phyloP scores from a whole-genome alignment of 37 sponge, comb jelly and placozoan species.

The Aplysina aerophoba region DNA sequence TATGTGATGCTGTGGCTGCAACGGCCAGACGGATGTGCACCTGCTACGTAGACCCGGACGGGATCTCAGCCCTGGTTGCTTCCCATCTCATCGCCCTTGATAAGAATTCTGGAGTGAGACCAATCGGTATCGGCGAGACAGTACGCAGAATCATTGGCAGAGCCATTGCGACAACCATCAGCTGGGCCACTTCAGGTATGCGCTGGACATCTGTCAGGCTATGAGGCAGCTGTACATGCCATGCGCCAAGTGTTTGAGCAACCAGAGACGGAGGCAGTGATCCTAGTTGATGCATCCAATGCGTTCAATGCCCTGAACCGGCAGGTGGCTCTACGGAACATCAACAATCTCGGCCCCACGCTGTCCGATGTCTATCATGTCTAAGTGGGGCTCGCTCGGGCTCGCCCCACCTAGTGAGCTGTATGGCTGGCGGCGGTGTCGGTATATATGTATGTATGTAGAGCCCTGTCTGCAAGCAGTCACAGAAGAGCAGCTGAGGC shows the following conservation, averaged over 20 bases:
- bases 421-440: too few relatives aligned
- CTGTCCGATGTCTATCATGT: not conserved
- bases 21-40: conserved; percentile 29
- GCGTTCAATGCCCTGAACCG: conserved; percentile 21
- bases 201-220: conserved; percentile 24
- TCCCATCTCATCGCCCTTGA: conserved; percentile 35
- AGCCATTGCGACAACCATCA: not conserved
- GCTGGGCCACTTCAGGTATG: conserved; percentile 27
- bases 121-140: conserved; percentile 35
- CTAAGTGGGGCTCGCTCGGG: too few relatives aligned
- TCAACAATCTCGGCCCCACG: not conserved
- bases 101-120: conserved; percentile 39
- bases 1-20: conserved; percentile 26
- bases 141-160: conserved; percentile 18
- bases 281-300: too few relatives aligned
- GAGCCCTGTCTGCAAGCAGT: too few relatives aligned
- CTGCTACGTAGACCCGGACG: conserved; percentile 19
- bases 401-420: too few relatives aligned
- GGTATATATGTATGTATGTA: too few relatives aligned
- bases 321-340: conserved; percentile 18
- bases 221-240: conserved; percentile 32
- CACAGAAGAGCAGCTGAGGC: too few relatives aligned
- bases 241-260: conserved; percentile 21
- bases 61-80: not conserved
- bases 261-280: too few relatives aligned